phyloP scores from a whole-genome alignment of 2,888 invertebrate species.

The Drosophila mimetica region DNA sequence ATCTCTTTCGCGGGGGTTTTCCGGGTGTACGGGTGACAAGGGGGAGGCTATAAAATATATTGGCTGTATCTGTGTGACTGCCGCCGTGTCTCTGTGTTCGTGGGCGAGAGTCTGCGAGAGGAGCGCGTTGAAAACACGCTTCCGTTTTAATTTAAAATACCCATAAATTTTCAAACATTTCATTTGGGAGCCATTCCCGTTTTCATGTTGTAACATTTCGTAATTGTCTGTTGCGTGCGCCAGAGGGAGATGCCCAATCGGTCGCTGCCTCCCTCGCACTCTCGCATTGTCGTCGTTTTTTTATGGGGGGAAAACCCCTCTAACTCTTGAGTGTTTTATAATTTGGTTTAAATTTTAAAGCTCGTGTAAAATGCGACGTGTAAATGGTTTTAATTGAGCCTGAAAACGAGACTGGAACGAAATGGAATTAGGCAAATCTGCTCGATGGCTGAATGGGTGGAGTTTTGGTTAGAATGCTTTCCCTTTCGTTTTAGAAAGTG shows the following conservation, averaged over 20 bases:
- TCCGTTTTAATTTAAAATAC: slow-evolving; percentile 84
- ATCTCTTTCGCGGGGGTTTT: background rate
- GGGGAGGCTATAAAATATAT: slow-evolving; percentile 72
- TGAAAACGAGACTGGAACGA: slow-evolving; percentile 59
- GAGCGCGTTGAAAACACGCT: slow-evolving; percentile 81
- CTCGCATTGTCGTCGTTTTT: background rate
- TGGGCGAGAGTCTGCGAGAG: slow-evolving; percentile 45
- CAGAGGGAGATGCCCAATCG: slow-evolving; percentile 24
- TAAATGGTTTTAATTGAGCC: slow-evolving; percentile 74
- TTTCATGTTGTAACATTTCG: slow-evolving; percentile 74
- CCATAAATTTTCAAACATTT: slow-evolving; percentile 84
- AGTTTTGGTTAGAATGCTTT: slow-evolving; percentile 11
- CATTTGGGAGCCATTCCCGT: slow-evolving; percentile 83
- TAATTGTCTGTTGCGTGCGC: slow-evolving; percentile 65
- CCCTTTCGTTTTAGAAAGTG: slow-evolving; percentile 13
- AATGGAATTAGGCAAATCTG: slow-evolving; percentile 48
- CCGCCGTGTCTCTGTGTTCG: slow-evolving; percentile 3
- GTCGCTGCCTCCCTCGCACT: slow-evolving; percentile 7
- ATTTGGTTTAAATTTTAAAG: slow-evolving; percentile 68
- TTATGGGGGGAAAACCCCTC: slow-evolving; percentile 1
- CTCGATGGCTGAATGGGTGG: slow-evolving; percentile 5
- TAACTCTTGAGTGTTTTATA: slow-evolving; percentile 54
- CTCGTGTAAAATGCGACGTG: slow-evolving; percentile 64
- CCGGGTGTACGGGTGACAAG: slow-evolving; percentile 24
- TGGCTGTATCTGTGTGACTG: slow-evolving; percentile 62